Base-by-base conservation (phyloP, 2,797 vertebrate species). In the Xenops minutus region DNA sequence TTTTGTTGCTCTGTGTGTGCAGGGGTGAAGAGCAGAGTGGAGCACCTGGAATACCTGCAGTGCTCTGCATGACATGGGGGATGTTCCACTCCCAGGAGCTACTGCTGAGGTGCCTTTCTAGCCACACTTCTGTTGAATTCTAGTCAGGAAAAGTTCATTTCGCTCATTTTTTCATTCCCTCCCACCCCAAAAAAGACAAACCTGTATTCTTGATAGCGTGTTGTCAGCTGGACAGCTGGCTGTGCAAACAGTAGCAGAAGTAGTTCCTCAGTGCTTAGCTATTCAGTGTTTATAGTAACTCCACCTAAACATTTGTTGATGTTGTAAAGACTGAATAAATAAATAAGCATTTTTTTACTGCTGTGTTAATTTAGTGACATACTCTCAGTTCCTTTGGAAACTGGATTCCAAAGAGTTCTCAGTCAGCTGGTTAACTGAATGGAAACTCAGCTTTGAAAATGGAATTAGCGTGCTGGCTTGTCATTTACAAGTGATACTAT, bases 21-120 rank as follows among this genome's bases (percentile, higher is more conserved):
- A 69, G 84, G 71, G 43, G 21, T 49, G 34, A 75, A 46, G 80
- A 66, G 79, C 75, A 84, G 80, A 58, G 36, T n/a, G 84, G 75
- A 88, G 69, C 88, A 94, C 87, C 93, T 92, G 95, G 78, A 67
- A 14, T 7, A 48, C n/a, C 80, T 93, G 91, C 67, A 79, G 89
- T 36, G 89, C 63, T 78, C 89, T 48, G 68, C 81, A 19, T 66
- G 55, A 48, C 54, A 9, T 3, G 27, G 58, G 51, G 37, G 29
- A 51, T 68, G 68, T 74, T 56, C 72, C 3, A 2, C 68, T 86
- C 39, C 48, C 43, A 52, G 63, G 3, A 85, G 27, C 29, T 72
- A 9, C 49, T 34, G 22, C 7, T 43, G 30, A 77, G 69, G 44
- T 88, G 89, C 84, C 79, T 78, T 82, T 41, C 73, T 83, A 93